Evolutionary conservation across 2,113 vertebrate species (phyloP).

Genomic region (Helogale parvula): DNA sequence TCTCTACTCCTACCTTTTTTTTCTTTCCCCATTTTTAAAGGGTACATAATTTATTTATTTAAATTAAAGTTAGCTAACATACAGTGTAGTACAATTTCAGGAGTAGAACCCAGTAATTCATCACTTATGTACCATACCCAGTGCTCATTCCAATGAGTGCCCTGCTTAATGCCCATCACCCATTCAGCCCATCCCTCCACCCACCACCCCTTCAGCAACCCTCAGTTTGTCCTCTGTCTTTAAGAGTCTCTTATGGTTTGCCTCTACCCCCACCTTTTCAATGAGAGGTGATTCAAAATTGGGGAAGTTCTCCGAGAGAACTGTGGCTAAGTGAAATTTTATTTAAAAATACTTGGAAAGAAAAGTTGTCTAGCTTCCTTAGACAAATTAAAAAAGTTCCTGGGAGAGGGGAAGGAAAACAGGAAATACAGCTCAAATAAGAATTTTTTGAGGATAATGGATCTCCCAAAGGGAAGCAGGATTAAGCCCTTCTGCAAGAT

Average conservation of each 20-base stretch:
- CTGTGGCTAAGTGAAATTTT: slow-evolving; percentile 2
- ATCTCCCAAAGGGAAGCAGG: not conserved
- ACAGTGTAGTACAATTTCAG: no score
- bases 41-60: no score
- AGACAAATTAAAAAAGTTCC: not conserved
- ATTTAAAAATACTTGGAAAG: slow-evolving; percentile 34
- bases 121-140: no score
- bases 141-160: no score
- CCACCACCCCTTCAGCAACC: no score
- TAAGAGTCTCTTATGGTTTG: no score
- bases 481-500: not conserved
- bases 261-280: not conserved
- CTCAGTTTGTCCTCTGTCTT: no score
- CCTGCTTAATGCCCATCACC: no score
- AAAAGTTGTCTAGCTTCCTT: not conserved
- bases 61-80: no score
- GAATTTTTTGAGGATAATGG: not conserved
- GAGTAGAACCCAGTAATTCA: no score
- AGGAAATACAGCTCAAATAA: not conserved
- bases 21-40: no score
- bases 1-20: not conserved
- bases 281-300: slow-evolving; percentile 31
- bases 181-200: no score
- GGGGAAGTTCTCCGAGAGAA: not conserved
- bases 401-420: not conserved